These are phyloP conservation scores for Folsomia candida DNA, from an alignment of 2,888 invertebrate genomes.

Conservation along the genomic window DNA sequence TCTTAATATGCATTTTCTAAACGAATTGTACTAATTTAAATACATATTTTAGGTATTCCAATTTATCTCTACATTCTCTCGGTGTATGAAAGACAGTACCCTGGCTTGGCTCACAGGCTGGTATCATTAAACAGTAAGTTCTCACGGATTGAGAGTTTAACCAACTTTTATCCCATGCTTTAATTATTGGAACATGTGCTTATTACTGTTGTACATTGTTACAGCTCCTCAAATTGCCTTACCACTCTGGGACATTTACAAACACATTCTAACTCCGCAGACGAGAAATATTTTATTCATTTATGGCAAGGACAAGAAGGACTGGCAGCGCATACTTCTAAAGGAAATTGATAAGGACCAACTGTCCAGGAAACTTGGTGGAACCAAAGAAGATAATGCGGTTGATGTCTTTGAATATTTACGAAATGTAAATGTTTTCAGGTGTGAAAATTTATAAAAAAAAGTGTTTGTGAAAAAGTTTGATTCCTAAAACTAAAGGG, in stretches of 20 bases:
- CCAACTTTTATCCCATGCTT: not conserved
- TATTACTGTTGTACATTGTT: not conserved
- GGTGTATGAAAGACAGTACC: conserved; percentile 27
- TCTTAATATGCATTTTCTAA: no score
- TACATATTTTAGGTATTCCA: conserved; percentile 22
- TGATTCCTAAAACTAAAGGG: no score
- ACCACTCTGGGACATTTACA: conserved; percentile 19
- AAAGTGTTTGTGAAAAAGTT: no score
- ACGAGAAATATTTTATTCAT: conserved; percentile 25
- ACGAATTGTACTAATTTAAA: no score
- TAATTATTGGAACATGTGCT: not conserved
- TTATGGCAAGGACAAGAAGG: conserved; percentile 27
- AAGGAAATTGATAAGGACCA: conserved; percentile 21
- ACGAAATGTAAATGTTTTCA: no score
- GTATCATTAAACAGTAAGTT: conserved; percentile 29
- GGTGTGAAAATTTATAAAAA: no score
- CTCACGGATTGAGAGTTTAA: not conserved
- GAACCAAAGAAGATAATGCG: conserved; percentile 13
- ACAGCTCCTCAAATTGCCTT: conserved; percentile 27
- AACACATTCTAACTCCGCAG: conserved; percentile 13
- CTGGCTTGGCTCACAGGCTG: conserved; percentile 23
- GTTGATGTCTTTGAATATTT: no score
- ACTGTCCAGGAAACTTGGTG: conserved; percentile 23
- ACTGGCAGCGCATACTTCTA: conserved; percentile 23
- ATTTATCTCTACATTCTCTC: conserved; percentile 25